Evolutionary conservation across 2,888 invertebrate species (phyloP), one percentile per base, ranked within the genome.

Genomic region (Yponomeuta plumbellus): DNA sequence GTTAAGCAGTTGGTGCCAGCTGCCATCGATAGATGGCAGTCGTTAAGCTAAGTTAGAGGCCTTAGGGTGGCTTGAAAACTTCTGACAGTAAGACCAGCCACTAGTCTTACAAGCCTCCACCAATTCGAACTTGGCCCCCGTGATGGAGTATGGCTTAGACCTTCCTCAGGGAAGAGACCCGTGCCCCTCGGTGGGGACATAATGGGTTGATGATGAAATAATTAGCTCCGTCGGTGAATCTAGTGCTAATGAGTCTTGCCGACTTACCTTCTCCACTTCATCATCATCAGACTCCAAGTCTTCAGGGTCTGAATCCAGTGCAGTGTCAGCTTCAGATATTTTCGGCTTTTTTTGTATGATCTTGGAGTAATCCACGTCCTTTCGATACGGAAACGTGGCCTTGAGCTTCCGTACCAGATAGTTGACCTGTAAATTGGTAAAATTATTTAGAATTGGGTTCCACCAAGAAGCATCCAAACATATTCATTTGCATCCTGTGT

Each of bases 281-380:
- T 91, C 91, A 72, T 91, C 88, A 73, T 92, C 91, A 67, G 89
- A 90, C 57, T 89, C 86, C 0, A 89, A 84, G 64, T 89, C 89
- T 13, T 90, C 90, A 6, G 91, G 88, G 44, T 91, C 90, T 0
- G 90, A 90, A 66, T 90, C 87, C 13, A 90, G 70, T 0, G 82
- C 85, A 0, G 83, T 74, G 56, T 88, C 85, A 0, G 71, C 79
- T 4, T 83, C 84, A 1, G 68, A 75, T 0, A 72, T 68, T 0
- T 40, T 40, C 1, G 70, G 66, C 22, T 75, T 78, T 71, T 85
- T 89, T 0, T 76, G 80, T 20, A 90, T 89, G 2, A 86, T 66
- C 68, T 90, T 90, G 0, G 85, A 79, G 66, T 91, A 90, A 67
- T 90, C 86, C 5, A 90, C 76, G 58, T 87, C 86, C 73, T 86